Base-by-base conservation (phyloP, 2,888 invertebrate genomes). In the Rhingia campestris region DNA sequence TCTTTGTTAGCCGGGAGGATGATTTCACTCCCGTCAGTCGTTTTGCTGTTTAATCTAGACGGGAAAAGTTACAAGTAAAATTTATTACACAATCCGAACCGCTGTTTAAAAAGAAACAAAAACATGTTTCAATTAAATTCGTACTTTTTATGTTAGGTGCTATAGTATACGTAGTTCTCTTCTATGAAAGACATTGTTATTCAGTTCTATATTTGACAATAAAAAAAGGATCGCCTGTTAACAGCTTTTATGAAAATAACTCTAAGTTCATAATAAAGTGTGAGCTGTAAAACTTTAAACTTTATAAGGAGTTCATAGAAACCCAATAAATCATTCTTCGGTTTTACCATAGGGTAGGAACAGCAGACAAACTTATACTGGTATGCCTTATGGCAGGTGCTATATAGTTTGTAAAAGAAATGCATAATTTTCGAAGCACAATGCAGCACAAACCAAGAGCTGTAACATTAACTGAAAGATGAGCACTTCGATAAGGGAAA, bases 41-140 rank as follows among this genome's bases (percentile, higher is more conserved):
- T 61, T 67, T 67, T 53, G 43, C 37, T 76, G 54, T 69, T 79
- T 79, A 73, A 82, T 82, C 82, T 74, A 12, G 63, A 79, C 66
- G 67, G 45, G 45, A 53, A 32, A 74, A 74, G 63, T 73, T 67
- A 73, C 64, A 73, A 73, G 67, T 30, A 58, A 67, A 77, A 82
- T 77, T 67, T 82, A 79, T 73, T 67, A 37, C 41, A 53, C 32
- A 32, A 30, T 53, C 45, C 49, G 54, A 39, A 58, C 58, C 58
- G 39, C 14, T 47, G 39, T 47, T 30, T 41, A 53, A 45, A 22
- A 61, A 77, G 9, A 37, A 39, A 22, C 0, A 53, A 51, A n/a
- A 6, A 10, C 2, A 51, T 35, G 22, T 66, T 61, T 61, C 76
- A 45, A 76, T 59, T 30, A 67, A 14, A 9, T 35, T 54, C 14